phyloP scores from a whole-genome alignment of 2,113 vertebrate species.

The Crocuta crocuta region DNA sequence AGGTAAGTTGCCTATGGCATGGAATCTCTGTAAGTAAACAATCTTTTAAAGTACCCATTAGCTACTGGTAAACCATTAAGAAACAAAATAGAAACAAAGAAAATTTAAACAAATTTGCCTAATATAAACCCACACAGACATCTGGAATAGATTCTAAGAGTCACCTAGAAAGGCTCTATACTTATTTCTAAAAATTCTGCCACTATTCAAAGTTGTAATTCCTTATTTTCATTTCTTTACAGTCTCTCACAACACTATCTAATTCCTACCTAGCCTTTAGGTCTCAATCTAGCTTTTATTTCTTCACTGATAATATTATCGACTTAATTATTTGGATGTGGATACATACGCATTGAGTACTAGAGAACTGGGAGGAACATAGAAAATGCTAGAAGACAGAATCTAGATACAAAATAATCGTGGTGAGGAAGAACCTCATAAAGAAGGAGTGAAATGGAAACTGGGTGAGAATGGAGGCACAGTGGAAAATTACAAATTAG shows the following conservation, averaged over 20 bases:
- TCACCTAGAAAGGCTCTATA: neutral
- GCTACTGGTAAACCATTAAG: neutral
- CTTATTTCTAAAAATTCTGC: neutral
- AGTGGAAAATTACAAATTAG: neutral
- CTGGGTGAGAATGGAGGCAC: neutral
- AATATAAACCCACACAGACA: neutral
- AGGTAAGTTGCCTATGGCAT: neutral
- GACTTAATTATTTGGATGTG: neutral
- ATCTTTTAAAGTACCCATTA: neutral
- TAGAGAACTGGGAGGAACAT: neutral
- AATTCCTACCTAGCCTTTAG: neutral
- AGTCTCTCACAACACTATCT: neutral
- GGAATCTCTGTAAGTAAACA: neutral
- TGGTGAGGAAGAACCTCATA: neutral
- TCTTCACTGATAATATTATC: neutral
- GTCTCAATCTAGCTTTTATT: neutral
- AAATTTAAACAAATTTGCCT: neutral
- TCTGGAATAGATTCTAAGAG: neutral
- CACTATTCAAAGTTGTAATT: neutral
- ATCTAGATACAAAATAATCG: neutral
- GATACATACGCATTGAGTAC: neutral
- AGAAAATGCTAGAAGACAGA: neutral
- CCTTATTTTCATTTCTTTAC: neutral
- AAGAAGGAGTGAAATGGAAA: neutral
- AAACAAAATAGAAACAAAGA: neutral